These are phyloP conservation scores for Orchestia grillus DNA, from an alignment of 1,140 invertebrate genomes.

Conservation along the genomic window DNA sequence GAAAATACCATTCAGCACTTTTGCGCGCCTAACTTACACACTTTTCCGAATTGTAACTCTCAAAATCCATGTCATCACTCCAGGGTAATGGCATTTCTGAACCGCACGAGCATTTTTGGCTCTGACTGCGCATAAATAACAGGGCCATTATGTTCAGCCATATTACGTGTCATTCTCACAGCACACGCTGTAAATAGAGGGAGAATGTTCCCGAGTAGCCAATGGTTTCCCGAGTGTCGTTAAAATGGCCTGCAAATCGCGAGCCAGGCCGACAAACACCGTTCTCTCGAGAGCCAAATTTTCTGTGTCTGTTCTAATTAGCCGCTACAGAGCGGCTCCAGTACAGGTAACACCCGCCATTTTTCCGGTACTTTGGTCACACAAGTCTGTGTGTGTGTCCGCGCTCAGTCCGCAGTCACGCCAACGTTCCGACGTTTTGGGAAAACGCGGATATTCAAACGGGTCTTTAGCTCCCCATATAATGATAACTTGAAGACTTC, in stretches of 20 bases:
- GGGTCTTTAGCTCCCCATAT: not conserved
- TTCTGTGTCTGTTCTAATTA: not conserved
- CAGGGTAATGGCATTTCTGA: not conserved
- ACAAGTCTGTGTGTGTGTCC: not conserved
- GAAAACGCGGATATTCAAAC: not conserved
- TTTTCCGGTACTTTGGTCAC: not conserved
- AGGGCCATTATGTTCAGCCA: not conserved
- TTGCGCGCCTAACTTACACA: not conserved
- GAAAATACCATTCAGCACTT: too few relatives aligned
- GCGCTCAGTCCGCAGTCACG: too few relatives aligned
- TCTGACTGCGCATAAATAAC: not conserved
- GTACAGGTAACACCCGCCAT: not conserved
- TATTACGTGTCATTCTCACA: not conserved
- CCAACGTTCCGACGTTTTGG: not conserved
- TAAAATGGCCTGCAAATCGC: not conserved
- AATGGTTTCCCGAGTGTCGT: not conserved
- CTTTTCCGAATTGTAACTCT: not conserved
- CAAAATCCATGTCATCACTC: not conserved
- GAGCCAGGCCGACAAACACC: not conserved
- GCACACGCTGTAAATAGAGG: not conserved
- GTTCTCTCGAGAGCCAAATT: not conserved
- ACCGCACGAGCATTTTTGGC: not conserved
- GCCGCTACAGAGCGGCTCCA: not conserved
- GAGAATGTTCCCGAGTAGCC: not conserved
- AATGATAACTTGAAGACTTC: too few relatives aligned